These are phyloP conservation scores for Sipha flava DNA, from an alignment of 1,140 invertebrate species.

Conservation along the genomic window DNA sequence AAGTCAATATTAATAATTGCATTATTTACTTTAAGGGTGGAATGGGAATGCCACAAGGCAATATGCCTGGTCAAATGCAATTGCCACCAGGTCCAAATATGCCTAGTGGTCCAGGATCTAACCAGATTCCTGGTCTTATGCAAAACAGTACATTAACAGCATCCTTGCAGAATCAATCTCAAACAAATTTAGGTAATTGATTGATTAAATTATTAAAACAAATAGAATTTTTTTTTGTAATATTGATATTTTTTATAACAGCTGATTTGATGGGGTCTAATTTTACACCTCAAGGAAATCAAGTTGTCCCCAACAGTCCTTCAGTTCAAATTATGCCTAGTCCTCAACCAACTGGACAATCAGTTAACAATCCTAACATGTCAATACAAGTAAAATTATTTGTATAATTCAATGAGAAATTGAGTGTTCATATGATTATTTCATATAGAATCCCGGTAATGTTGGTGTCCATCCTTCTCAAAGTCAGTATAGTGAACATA, in stretches of 20 bases:
- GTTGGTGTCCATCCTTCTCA: conserved; percentile 19
- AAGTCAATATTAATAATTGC: too few species aligned
- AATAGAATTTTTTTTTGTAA: background rate
- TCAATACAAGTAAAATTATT: background rate
- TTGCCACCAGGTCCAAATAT: background rate
- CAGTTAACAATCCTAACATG: conserved; percentile 11
- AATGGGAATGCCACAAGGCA: conserved; percentile 2
- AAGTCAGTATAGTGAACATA: conserved; percentile 42
- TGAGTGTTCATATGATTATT: background rate
- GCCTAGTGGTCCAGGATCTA: background rate
- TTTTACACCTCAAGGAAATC: conserved; percentile 15
- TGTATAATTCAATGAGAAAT: background rate
- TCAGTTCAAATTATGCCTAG: conserved; percentile 21
- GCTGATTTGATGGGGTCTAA: conserved; percentile 20
- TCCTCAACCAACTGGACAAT: background rate
- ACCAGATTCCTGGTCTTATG: conserved; percentile 11
- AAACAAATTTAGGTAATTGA: conserved; percentile 2
- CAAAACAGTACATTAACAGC: conserved; percentile 6
- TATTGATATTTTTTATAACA: background rate
- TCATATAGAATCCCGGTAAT: conserved; percentile 2
- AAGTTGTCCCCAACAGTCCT: background rate
- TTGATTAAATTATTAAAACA: background rate
- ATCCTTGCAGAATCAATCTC: conserved; percentile 13
- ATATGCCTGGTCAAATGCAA: conserved; percentile 2
- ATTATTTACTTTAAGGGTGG: background rate